These are phyloP conservation scores for Omphaloscelis lunosa DNA, from an alignment of 2,888 invertebrate species.

Conservation along the genomic window DNA sequence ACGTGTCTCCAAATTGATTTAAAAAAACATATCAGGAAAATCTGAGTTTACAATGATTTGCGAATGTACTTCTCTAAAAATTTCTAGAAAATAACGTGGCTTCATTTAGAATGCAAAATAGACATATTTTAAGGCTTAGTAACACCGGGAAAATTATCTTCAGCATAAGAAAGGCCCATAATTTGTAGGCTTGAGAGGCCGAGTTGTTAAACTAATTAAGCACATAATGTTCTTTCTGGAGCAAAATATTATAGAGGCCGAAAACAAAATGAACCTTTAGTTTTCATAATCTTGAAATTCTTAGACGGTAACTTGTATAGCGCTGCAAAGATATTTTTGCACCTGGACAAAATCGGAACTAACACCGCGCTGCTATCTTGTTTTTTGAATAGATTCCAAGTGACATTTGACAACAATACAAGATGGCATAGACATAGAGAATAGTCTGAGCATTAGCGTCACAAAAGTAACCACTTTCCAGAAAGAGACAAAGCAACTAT, in stretches of 20 bases:
- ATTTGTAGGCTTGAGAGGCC: constrained; percentile 45
- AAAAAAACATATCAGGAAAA: no score
- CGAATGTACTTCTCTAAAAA: not conserved
- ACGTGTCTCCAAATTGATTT: no score
- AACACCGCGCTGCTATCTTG: not conserved
- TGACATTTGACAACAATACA: not conserved
- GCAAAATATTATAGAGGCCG: constrained; percentile 35
- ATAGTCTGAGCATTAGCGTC: no score
- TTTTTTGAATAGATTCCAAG: not conserved
- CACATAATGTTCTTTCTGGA: constrained; percentile 27
- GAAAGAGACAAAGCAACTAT: no score
- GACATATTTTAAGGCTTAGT: constrained; percentile 33
- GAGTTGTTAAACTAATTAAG: constrained; percentile 57
- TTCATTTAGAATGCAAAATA: constrained; percentile 33
- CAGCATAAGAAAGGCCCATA: constrained; percentile 39
- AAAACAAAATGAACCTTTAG: constrained; percentile 35
- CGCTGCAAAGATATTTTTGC: not conserved
- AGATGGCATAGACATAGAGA: no score
- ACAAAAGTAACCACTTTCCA: no score
- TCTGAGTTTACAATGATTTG: no score
- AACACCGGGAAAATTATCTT: constrained; percentile 43
- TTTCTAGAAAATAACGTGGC: not conserved
- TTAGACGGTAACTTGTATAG: not conserved
- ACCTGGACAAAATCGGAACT: not conserved
- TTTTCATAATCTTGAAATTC: constrained; percentile 17